Percentiles rank a stretch among this genome's conserved stretches.
These are phyloP conservation scores for Dysidea cf. avara DNA, from an alignment of 37 sponge, comb jelly and placozoan genomes.

Conservation along the genomic window DNA sequence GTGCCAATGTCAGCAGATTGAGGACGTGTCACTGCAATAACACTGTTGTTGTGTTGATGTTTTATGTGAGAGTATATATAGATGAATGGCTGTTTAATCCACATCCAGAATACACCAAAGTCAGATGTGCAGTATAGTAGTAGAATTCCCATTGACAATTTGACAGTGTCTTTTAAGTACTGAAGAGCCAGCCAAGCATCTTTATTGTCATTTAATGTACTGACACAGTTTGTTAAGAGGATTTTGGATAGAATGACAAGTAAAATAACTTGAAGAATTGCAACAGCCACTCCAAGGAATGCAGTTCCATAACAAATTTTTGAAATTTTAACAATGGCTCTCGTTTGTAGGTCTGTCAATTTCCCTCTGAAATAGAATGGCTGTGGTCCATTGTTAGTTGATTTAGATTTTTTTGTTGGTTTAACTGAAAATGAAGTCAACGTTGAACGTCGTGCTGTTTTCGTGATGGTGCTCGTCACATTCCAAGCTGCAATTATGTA, in stretches of 20 bases:
- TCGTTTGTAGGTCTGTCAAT: background rate
- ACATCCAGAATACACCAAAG: too few species aligned
- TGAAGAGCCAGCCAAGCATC: slow-evolving; percentile 7
- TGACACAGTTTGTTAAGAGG: slow-evolving; percentile 9
- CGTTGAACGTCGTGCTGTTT: background rate
- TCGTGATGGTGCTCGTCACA: slow-evolving; percentile 9
- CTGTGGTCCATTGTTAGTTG: too few species aligned
- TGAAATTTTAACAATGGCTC: slow-evolving; percentile 31
- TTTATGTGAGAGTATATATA: too few species aligned
- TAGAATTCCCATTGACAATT: slow-evolving; percentile 10
- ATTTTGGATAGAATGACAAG: too few species aligned
- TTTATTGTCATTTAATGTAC: background rate
- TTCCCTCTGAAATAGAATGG: too few species aligned
- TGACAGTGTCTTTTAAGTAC: background rate
- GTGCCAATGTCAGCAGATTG: too few species aligned
- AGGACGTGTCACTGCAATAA: too few species aligned
- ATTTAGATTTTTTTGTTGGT: too few species aligned
- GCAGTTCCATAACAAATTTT: slow-evolving; percentile 41
- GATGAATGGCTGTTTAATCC: too few species aligned
- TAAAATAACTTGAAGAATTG: background rate
- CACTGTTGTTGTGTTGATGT: too few species aligned
- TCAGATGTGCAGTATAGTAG: slow-evolving; percentile 42
- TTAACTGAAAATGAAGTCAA: background rate
- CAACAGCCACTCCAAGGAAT: slow-evolving; percentile 13
- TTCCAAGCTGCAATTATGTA: slow-evolving; percentile 31